Evolutionary conservation across 1,140 invertebrate genomes (phyloP).

Genomic region (Megalonaias nervosa): DNA sequence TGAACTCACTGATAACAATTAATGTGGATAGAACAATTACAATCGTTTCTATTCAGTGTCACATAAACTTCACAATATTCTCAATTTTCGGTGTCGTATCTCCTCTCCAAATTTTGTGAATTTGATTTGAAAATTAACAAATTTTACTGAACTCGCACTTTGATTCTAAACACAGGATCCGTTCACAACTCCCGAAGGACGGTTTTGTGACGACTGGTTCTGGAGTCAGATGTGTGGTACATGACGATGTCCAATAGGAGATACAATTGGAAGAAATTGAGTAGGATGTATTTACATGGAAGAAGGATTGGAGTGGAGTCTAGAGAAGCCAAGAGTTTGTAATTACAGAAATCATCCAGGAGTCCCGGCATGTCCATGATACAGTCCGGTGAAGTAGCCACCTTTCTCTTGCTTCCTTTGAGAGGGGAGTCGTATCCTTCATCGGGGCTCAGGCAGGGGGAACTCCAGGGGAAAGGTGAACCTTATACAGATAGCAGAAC

Average conservation of each 20-base stretch:
- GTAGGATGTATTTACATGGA: background rate
- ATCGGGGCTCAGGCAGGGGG: conserved; percentile 6
- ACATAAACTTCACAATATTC: no score
- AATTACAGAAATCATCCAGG: conserved; percentile 33
- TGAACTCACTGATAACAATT: no score
- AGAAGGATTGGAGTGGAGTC: background rate
- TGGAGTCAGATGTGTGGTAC: no score
- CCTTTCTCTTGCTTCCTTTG: background rate
- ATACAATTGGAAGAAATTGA: background rate
- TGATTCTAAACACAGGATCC: background rate
- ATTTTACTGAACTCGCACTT: no score
- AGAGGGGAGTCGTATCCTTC: conserved; percentile 24
- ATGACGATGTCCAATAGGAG: background rate
- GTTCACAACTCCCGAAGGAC: background rate
- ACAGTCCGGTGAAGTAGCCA: conserved; percentile 24
- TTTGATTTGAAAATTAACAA: no score
- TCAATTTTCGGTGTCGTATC: no score
- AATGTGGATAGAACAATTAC: no score
- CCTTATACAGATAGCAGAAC: no score
- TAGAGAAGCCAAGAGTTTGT: background rate
- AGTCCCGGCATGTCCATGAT: conserved; percentile 38
- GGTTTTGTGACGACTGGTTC: background rate
- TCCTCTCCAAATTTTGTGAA: no score
- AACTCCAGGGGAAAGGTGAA: no score
- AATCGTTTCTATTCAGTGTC: no score